These are phyloP conservation scores for Leptarthrus brevirostris DNA, from an alignment of 2,888 invertebrate genomes.

Conservation along the genomic window DNA sequence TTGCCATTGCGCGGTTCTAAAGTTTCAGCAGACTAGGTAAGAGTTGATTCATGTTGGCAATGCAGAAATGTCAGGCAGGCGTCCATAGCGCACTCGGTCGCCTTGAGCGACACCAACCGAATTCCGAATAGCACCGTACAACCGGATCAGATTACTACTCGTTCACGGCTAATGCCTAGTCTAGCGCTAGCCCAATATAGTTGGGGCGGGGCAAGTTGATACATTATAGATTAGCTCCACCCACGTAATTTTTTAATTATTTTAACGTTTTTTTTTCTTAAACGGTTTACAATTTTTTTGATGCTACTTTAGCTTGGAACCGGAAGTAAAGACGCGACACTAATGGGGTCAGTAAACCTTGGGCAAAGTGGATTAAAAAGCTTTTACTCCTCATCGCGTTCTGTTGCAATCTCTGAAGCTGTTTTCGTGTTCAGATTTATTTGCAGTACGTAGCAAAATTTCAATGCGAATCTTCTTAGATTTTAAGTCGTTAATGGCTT, in stretches of 20 bases:
- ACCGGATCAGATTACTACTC: background rate
- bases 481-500: too few relatives aligned
- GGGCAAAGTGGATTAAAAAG: too few relatives aligned
- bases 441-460: too few relatives aligned
- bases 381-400: too few relatives aligned
- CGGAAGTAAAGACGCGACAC: too few relatives aligned
- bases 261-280: background rate
- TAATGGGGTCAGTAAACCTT: too few relatives aligned
- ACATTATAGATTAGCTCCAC: slow-evolving; percentile 1
- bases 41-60: background rate
- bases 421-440: too few relatives aligned
- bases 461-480: too few relatives aligned
- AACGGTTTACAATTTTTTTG: too few relatives aligned
- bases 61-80: background rate
- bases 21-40: background rate
- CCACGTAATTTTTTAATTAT: background rate
- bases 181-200: background rate
- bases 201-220: slow-evolving; percentile 1
- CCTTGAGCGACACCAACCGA: slow-evolving; percentile 5
- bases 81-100: background rate
- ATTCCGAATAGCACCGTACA: background rate
- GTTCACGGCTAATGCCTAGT: background rate
- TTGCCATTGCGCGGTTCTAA: background rate
- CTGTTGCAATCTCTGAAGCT: too few relatives aligned
- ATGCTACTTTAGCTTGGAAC: too few relatives aligned